Evolutionary conservation across 2,888 invertebrate species (phyloP), one percentile per base, ranked within the genome.

Genomic region (Geotrupes spiniger): DNA sequence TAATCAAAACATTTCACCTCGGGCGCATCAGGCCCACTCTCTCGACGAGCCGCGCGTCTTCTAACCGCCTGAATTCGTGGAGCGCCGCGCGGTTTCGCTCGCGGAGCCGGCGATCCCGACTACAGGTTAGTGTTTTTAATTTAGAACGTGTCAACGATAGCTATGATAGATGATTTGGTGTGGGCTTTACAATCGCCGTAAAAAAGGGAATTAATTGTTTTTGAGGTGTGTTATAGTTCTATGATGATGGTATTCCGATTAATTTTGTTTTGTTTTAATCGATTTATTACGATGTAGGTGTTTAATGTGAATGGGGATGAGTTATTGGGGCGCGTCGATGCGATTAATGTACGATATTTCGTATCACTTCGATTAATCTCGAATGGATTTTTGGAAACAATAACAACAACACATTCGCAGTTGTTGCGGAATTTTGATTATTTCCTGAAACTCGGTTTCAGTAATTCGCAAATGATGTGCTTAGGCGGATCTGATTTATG

Each of bases 111-210:
- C 45, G 53, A 31, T 25, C 40, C 51, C 44, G 46, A 57, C 52
- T 57, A 54, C 62, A 62, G 66, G 66, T 70, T 68, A 68, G 68
- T 69, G 70, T 71, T 74, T 74, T 74, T 74, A 74, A 74, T 74
- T 74, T 74, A 65, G 70, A 69, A 72, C 71, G 69, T 72, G 74
- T 73, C 74, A 74, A 73, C 73, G 71, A 70, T 73, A 67, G 67
- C 59, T 58, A 70, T 73, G 74, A 74, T 74, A 72, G 73, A 74
- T 74, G 73, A 72, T 70, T 66, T 62, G 63, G 70, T 68, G 71
- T 72, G 70, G 73, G 73, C 65, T 63, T 69, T 58, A 65, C 66
- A 62, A 69, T 70, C 70, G 61, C 59, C 61, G 66, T 66, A 69
- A 66, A 70, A 68, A 70, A 67, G 67, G 65, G 70, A 69, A 71